Evolutionary conservation across 2,888 invertebrate species (phyloP).

Genomic region (Scaptomyza flava): DNA sequence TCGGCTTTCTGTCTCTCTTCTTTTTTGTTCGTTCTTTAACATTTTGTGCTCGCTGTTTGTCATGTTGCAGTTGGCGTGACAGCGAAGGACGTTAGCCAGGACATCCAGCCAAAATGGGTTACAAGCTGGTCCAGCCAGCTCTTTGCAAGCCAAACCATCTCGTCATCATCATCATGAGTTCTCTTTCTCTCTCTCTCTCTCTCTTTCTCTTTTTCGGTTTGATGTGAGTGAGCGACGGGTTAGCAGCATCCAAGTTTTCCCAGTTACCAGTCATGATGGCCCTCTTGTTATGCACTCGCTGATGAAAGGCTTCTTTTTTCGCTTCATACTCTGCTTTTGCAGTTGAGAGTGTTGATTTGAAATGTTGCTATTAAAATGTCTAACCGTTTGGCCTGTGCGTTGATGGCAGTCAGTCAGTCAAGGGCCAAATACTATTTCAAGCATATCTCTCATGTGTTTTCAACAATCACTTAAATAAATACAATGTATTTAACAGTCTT

Average conservation of each 20-base stretch:
- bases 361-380: background rate
- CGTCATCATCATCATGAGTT: slow-evolving; percentile 42
- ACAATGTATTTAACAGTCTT: slow-evolving; percentile 6
- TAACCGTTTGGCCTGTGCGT: background rate
- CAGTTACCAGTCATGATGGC: slow-evolving; percentile 48
- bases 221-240: slow-evolving; percentile 51
- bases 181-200: background rate
- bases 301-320: slow-evolving; percentile 60
- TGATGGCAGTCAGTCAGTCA: background rate
- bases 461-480: background rate
- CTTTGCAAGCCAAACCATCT: slow-evolving; percentile 16
- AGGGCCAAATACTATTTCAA: background rate
- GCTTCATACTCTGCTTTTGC: slow-evolving; percentile 23
- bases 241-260: slow-evolving; percentile 30
- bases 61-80: slow-evolving; percentile 68
- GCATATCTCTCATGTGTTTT: background rate
- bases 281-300: slow-evolving; percentile 73
- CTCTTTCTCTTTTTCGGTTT: background rate
- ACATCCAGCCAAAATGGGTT: slow-evolving; percentile 56
- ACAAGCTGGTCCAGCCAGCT: slow-evolving; percentile 31
- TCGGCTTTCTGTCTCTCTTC: slow-evolving; percentile 1
- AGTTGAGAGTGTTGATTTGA: background rate
- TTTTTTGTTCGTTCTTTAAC: slow-evolving; percentile 20
- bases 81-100: slow-evolving; percentile 49
- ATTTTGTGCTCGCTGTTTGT: slow-evolving; percentile 65